Conservation (phyloP, 2,113 vertebrate species). For the Suncus etruscus region DNA sequence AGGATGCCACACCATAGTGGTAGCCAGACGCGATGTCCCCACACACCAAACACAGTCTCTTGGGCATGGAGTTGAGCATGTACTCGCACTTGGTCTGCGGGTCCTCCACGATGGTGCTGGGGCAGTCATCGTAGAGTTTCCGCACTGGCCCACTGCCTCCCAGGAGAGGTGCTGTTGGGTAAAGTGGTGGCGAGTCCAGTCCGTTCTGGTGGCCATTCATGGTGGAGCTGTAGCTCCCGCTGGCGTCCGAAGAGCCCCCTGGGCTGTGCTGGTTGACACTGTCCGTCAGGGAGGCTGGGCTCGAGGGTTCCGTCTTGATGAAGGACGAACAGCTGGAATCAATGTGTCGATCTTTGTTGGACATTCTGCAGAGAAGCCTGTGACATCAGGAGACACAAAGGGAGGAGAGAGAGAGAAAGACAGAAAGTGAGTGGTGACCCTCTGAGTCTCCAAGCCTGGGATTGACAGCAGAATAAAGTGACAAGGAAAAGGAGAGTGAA, state of each 20-base stretch:
- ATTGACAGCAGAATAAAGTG: too few species aligned
- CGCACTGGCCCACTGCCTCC: conserved; percentile 94
- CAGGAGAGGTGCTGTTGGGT: conserved; percentile 93
- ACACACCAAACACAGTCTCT: conserved; percentile 99
- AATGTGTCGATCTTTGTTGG: conserved; percentile 99
- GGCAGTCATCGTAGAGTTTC: conserved; percentile 99
- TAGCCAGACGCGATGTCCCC: conserved; percentile 99
- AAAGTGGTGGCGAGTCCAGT: conserved; percentile 98
- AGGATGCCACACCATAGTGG: conserved; percentile 99
- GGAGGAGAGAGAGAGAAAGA: conserved; percentile 62
- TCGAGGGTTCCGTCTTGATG: conserved; percentile 99
- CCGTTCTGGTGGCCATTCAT: conserved; percentile 99
- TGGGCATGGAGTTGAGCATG: conserved; percentile 99
- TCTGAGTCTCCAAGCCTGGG: too few species aligned
- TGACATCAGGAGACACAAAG: conserved; percentile 34
- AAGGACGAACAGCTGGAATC: conserved; percentile 99
- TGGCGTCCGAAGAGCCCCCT: conserved; percentile 99
- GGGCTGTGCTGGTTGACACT: conserved; percentile 99
- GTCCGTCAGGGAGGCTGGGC: conserved; percentile 99
- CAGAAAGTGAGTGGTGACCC: neutral
- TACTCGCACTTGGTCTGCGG: conserved; percentile 99
- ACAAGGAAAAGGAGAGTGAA: conserved; percentile 63
- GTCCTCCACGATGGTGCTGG: conserved; percentile 97
- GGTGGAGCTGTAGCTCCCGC: conserved; percentile 99
- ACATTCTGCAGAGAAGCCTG: conserved; percentile 99